Percentiles rank a stretch among this genome's conserved stretches.
Conservation (phyloP, 2,113 vertebrate species). For the Hippocampus zosterae region DNA sequence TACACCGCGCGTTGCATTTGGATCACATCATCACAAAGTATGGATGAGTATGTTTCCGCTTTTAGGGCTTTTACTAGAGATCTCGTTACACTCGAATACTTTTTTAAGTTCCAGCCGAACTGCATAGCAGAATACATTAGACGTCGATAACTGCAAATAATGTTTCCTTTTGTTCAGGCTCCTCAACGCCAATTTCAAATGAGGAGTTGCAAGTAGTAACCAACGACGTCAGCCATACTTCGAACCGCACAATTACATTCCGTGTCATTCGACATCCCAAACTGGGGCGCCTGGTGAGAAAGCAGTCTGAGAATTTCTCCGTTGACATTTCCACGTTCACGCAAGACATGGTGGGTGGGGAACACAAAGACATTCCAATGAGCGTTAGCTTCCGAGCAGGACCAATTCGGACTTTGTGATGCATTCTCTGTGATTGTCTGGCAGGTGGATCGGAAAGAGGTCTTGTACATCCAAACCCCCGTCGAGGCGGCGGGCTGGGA, state of each 20-base stretch:
- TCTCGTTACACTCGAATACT: slow-evolving; percentile 7
- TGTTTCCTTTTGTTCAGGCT: slow-evolving; percentile 62
- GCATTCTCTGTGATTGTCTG: slow-evolving; percentile 14
- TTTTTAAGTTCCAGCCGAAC: slow-evolving; percentile 12
- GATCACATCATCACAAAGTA: no score
- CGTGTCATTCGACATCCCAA: slow-evolving; percentile 72
- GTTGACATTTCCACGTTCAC: slow-evolving; percentile 80
- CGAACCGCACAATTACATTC: slow-evolving; percentile 78
- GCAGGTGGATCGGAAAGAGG: slow-evolving; percentile 78
- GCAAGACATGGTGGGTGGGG: slow-evolving; percentile 80
- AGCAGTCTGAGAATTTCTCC: slow-evolving; percentile 65
- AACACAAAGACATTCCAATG: background rate
- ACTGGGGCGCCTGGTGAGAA: slow-evolving; percentile 76
- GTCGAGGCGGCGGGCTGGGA: slow-evolving; percentile 72
- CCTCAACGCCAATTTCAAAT: slow-evolving; percentile 72
- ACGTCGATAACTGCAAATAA: background rate
- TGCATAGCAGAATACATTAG: background rate
- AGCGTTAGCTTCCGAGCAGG: background rate
- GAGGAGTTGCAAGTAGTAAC: slow-evolving; percentile 77
- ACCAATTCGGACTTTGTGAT: slow-evolving; percentile 18
- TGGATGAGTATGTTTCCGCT: background rate
- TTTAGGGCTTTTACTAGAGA: background rate
- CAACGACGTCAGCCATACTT: slow-evolving; percentile 71
- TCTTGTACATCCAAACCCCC: slow-evolving; percentile 76
- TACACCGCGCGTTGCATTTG: no score